Evolutionary conservation across 2,888 invertebrate species (phyloP).

Genomic region (Drosophila anceps): DNA sequence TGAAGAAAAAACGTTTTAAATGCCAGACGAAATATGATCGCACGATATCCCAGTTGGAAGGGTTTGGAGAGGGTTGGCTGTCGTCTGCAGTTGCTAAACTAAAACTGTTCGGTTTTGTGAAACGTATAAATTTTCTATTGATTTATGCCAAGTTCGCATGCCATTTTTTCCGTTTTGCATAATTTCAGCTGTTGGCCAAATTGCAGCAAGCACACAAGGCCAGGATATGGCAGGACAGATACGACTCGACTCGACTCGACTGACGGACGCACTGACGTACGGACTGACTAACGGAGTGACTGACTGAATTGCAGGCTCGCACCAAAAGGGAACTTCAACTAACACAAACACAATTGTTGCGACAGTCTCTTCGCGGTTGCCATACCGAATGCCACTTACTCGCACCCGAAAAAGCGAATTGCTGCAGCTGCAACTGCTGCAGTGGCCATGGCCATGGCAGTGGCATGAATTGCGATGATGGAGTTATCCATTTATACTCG

Average conservation of each 20-base stretch:
- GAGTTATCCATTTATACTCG: conserved; percentile 82
- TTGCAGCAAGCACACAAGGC: conserved; percentile 61
- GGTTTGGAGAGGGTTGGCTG: conserved; percentile 24
- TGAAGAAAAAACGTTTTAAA: conserved; percentile 15
- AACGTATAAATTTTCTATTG: conserved; percentile 82
- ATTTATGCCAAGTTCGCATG: conserved; percentile 82
- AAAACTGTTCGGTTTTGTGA: conserved; percentile 71
- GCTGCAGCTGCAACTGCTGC: conserved; percentile 43
- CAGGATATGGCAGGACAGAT: conserved; percentile 40
- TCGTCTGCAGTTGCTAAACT: conserved; percentile 40
- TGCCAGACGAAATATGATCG: conserved; percentile 47
- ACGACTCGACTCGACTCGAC: conserved; percentile 18
- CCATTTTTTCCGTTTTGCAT: conserved; percentile 82
- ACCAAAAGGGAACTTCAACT: conserved; percentile 35
- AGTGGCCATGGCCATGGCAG: conserved; percentile 40
- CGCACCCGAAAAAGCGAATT: conserved; percentile 32
- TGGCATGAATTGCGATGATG: conserved; percentile 80
- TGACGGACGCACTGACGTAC: neutral
- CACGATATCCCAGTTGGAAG: conserved; percentile 15
- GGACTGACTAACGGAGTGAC: conserved; percentile 9
- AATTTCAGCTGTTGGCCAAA: conserved; percentile 77
- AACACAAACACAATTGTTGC: conserved; percentile 72
- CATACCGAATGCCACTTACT: conserved; percentile 44
- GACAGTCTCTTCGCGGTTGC: conserved; percentile 69
- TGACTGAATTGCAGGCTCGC: conserved; percentile 13